Conservation (phyloP, 2,797 vertebrate genomes). For the Apodemus agrarius region DNA sequence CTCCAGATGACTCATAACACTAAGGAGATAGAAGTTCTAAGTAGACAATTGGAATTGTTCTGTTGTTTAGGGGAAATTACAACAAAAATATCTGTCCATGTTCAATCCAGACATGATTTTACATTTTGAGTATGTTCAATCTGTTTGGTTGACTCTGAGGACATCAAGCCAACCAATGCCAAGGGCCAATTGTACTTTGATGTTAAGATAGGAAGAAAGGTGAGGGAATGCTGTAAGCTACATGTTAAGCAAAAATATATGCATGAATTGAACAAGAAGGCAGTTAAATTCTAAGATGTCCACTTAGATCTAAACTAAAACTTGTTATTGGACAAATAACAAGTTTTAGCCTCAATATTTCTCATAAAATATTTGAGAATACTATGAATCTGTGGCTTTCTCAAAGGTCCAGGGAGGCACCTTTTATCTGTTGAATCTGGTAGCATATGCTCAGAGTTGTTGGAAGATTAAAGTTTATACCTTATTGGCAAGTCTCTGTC, state of each 20-base stretch:
- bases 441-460: neutral
- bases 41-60: neutral
- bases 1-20: neutral
- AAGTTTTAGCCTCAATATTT: conserved; percentile 25
- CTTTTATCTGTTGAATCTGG: neutral
- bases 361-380: neutral
- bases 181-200: neutral
- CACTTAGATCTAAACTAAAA: neutral
- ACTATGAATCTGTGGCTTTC: neutral
- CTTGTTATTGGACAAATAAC: conserved; percentile 32
- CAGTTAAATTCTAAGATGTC: neutral
- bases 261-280: neutral
- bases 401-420: neutral
- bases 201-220: neutral
- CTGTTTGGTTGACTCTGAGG: neutral
- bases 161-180: neutral
- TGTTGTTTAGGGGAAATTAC: neutral
- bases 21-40: neutral
- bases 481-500: neutral
- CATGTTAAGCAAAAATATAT: neutral
- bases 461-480: neutral
- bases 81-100: neutral
- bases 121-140: neutral
- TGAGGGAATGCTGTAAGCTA: neutral
- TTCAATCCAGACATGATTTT: neutral